Percentiles rank a stretch among this genome's conserved stretches.
These are phyloP conservation scores for Onchidella celtica DNA, from an alignment of 2,888 invertebrate genomes.

Conservation along the genomic window DNA sequence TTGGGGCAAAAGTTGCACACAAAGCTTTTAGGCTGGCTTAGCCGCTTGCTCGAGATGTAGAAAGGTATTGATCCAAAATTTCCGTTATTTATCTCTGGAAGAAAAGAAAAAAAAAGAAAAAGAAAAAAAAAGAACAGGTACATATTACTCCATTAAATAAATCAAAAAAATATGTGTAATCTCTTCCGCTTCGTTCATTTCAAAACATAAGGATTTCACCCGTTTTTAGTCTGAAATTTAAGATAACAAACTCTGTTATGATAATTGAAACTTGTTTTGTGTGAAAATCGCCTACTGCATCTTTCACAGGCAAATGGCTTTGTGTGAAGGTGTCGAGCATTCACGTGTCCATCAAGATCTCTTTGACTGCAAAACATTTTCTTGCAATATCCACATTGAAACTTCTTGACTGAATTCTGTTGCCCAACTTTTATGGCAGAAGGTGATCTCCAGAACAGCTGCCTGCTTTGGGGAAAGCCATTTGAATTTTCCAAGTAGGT, in stretches of 20 bases:
- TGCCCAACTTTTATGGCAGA: too few species aligned
- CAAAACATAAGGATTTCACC: too few species aligned
- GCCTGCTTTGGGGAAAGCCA: conserved; percentile 3
- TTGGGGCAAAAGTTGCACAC: conserved; percentile 31
- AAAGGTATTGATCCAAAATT: conserved; percentile 20
- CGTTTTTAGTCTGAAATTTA: too few species aligned
- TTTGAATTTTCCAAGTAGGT: conserved; percentile 22
- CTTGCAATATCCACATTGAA: conserved; percentile 42
- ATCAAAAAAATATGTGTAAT: too few species aligned
- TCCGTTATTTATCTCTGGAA: conserved; percentile 30
- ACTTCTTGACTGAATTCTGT: conserved; percentile 42
- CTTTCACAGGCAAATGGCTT: conserved; percentile 41
- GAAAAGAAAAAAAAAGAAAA: conserved; percentile 16
- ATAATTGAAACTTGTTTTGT: conserved; percentile 35
- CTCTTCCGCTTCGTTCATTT: too few species aligned
- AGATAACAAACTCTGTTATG: conserved; percentile 40
- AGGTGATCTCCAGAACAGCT: too few species aligned
- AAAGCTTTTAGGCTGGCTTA: conserved; percentile 35
- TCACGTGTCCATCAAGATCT: conserved; percentile 45
- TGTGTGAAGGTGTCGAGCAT: conserved; percentile 34
- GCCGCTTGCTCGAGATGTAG: conserved; percentile 10
- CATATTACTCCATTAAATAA: too few species aligned
- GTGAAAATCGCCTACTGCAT: conserved; percentile 26
- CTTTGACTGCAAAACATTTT: conserved; percentile 37
- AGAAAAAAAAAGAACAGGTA: not conserved